A percentile compares a stretch with the other conserved stretches of the same genome.
Conservation (phyloP, 2,888 invertebrate species). For the Cephonodes hylas region DNA sequence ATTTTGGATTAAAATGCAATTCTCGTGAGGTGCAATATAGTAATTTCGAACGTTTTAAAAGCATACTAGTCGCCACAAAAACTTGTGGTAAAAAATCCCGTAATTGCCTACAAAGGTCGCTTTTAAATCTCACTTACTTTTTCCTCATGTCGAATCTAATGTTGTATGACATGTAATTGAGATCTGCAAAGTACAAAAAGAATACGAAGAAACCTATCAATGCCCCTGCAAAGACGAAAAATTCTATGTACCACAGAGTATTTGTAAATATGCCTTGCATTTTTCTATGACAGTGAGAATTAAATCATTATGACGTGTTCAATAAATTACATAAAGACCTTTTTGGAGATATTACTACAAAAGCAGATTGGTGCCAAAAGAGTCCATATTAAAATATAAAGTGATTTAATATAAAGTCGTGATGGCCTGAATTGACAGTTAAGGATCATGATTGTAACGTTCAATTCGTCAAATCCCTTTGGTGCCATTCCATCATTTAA, state of each 20-base stretch:
- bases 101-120: background rate
- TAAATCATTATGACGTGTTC: background rate
- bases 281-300: constrained; percentile 14
- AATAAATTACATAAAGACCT: background rate
- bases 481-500: too few species aligned
- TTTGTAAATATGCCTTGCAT: constrained; percentile 55
- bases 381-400: too few species aligned
- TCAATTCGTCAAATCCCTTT: too few species aligned
- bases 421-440: too few species aligned
- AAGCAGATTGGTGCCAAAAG: background rate
- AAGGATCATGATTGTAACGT: too few species aligned
- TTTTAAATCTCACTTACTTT: constrained; percentile 50
- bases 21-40: background rate
- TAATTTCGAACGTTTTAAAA: background rate
- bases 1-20: background rate
- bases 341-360: background rate
- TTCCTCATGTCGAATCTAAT: constrained; percentile 46
- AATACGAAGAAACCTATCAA: constrained; percentile 56
- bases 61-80: background rate
- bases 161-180: constrained; percentile 52
- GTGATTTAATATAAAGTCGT: too few species aligned
- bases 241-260: constrained; percentile 67
- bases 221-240: constrained; percentile 50
- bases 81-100: background rate
- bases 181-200: constrained; percentile 54